Evolutionary conservation across 2,888 invertebrate genomes (phyloP).

Genomic region (Sympetrum striolatum): DNA sequence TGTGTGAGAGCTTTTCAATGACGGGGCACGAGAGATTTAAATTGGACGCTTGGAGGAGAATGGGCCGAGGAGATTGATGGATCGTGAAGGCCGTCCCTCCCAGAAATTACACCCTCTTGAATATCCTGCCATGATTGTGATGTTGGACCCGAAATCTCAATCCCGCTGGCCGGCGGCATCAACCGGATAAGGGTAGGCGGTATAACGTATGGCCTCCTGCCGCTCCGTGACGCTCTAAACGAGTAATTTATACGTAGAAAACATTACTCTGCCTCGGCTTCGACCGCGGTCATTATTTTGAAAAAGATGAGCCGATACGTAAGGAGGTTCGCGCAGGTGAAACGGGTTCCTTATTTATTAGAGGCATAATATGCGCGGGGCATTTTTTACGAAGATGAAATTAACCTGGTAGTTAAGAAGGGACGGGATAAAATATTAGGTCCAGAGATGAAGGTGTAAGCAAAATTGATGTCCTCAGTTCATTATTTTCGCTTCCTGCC

Average conservation of each 20-base stretch:
- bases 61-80: not conserved
- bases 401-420: slow-evolving; percentile 21
- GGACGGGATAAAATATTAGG: slow-evolving; percentile 2
- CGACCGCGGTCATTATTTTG: slow-evolving; percentile 4
- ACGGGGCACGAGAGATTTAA: not conserved
- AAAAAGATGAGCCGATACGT: slow-evolving; percentile 26
- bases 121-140: slow-evolving; percentile 33
- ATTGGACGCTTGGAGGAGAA: not conserved
- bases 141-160: slow-evolving; percentile 39
- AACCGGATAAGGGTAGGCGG: not conserved
- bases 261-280: not conserved
- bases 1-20: not conserved
- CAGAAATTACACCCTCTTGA: slow-evolving; percentile 37
- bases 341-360: slow-evolving; percentile 25
- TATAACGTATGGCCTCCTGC: not conserved
- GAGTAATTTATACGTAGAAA: slow-evolving; percentile 35
- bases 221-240: slow-evolving; percentile 34
- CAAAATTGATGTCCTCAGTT: not conserved
- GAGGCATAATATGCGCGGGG: slow-evolving; percentile 21
- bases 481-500: slow-evolving; percentile 3
- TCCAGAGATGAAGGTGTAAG: slow-evolving; percentile 14
- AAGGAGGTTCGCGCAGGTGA: slow-evolving; percentile 27
- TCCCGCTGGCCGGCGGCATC: not conserved
- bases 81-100: not conserved
- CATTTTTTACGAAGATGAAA: slow-evolving; percentile 35